Base-by-base conservation (phyloP, 2,113 vertebrate genomes). In the Coracopsis vasa region DNA sequence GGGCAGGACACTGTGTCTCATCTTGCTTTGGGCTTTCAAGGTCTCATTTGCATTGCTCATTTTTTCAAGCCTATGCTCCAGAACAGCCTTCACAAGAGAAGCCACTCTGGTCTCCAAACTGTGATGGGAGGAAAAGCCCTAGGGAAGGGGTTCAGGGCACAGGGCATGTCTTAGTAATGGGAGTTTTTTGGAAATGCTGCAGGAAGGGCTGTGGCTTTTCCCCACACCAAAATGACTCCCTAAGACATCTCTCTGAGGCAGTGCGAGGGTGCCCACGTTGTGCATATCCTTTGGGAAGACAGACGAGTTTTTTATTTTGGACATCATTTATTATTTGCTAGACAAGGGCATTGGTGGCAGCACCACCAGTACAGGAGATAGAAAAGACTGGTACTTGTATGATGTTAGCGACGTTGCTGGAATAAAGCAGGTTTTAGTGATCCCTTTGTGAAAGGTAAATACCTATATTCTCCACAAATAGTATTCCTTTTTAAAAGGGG, bases 251-350 rank as follows among this genome's bases (percentile, higher is more conserved):
- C 18, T 62, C 11, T 11, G 42, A 85, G 73, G 4, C 69, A 58
- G 50, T 24, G 5, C 0, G 1, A 48, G 16, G 29, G 39, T 66
- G 58, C 31, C 12, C 23, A 14, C 2, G 0, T 13, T 45, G 58
- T 19, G 24, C 25, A 15, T 13, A 45, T 58, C 53, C n/a, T 18
- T 37, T 39, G 58, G 54, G n/a, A 35, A 64, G 44, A 29, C 18
- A 67, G 44, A 9, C 7, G 27, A 7, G 1, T 56, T 62, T 51
- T 13, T 53, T 70, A 31, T 42, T 35, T 70, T 64, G 72, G 53
- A n/a, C 21, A 1, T 47, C 33, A 75, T 80, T 42, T 81, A 27
- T 90, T 35, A 21, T 61, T 71, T 83, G 42, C 28, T 23, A n/a
- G 53, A 42, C 66, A 47, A 86, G 67, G 67, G 48, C 50, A 3